These are phyloP conservation scores for Onychomys leucogaster DNA, from an alignment of 2,797 vertebrate genomes.

Conservation along the genomic window DNA sequence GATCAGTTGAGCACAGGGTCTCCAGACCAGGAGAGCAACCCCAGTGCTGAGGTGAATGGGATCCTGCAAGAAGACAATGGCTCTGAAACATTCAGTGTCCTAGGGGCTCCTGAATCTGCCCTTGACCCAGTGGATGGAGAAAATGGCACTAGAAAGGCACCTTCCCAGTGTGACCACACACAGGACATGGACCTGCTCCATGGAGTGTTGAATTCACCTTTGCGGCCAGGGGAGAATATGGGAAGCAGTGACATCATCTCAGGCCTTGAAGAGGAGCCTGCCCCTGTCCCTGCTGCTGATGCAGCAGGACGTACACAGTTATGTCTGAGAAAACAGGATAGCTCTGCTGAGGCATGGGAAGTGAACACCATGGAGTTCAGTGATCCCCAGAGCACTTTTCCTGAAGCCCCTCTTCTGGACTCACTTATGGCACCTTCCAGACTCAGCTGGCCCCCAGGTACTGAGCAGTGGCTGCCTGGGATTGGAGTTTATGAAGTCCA, in stretches of 20 bases:
- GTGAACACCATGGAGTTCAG: slow-evolving; percentile 16
- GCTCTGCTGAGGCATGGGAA: background rate
- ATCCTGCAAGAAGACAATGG: slow-evolving; percentile 89
- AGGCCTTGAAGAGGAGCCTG: slow-evolving; percentile 16
- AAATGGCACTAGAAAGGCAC: background rate
- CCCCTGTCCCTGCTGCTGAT: background rate
- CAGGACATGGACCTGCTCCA: background rate
- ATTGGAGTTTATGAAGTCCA: background rate
- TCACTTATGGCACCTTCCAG: slow-evolving; percentile 51
- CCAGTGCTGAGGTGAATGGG: slow-evolving; percentile 81
- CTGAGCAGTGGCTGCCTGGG: slow-evolving; percentile 33
- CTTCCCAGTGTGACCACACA: slow-evolving; percentile 34
- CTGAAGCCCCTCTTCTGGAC: slow-evolving; percentile 57
- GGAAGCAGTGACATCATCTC: background rate
- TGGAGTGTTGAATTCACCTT: background rate
- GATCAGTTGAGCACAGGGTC: slow-evolving; percentile 89
- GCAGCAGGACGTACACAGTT: background rate
- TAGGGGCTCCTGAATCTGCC: slow-evolving; percentile 78
- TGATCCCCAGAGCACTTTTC: slow-evolving; percentile 32
- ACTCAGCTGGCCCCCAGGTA: background rate
- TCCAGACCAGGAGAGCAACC: slow-evolving; percentile 85
- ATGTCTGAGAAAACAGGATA: slow-evolving; percentile 62
- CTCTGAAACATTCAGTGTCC: slow-evolving; percentile 89
- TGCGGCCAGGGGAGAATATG: background rate
- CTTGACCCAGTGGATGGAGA: slow-evolving; percentile 65